Percentiles rank a stretch among this genome's conserved stretches.
phyloP scores from a whole-genome alignment of 2,113 vertebrate species.

The Ammospiza caudacuta region DNA sequence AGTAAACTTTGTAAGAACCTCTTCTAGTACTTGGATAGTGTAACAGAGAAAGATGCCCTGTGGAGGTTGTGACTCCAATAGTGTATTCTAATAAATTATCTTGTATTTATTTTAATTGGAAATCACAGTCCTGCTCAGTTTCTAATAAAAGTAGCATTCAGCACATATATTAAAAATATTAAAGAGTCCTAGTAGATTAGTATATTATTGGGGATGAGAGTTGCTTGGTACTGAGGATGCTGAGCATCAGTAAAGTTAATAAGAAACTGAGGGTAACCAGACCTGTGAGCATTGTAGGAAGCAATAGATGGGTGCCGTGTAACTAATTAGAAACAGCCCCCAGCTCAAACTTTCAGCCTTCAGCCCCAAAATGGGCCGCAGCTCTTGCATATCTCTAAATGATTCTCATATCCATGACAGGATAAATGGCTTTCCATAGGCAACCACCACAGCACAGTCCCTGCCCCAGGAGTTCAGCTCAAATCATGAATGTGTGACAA shows the following conservation, averaged over 20 bases:
- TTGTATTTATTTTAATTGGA: slow-evolving; percentile 1
- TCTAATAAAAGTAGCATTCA: neutral
- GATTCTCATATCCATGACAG: neutral
- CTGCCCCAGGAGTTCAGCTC: neutral
- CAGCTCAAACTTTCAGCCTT: neutral
- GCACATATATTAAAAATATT: neutral
- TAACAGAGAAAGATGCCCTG: neutral
- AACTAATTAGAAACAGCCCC: neutral
- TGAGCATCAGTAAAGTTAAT: neutral
- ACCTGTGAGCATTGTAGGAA: neutral
- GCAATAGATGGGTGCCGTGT: neutral
- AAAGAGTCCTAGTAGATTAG: neutral
- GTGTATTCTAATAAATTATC: neutral
- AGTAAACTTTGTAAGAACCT: neutral
- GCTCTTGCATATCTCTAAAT: neutral
- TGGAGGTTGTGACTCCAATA: neutral
- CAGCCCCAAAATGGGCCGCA: neutral
- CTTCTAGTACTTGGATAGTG: neutral
- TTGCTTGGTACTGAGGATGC: neutral
- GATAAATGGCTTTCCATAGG: neutral
- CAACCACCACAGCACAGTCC: neutral
- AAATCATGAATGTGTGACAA: neutral
- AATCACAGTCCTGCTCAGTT: neutral
- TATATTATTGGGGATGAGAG: neutral
- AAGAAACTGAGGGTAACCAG: neutral